Base-by-base conservation (phyloP, 2,888 invertebrate species). In the Tachina fera region DNA sequence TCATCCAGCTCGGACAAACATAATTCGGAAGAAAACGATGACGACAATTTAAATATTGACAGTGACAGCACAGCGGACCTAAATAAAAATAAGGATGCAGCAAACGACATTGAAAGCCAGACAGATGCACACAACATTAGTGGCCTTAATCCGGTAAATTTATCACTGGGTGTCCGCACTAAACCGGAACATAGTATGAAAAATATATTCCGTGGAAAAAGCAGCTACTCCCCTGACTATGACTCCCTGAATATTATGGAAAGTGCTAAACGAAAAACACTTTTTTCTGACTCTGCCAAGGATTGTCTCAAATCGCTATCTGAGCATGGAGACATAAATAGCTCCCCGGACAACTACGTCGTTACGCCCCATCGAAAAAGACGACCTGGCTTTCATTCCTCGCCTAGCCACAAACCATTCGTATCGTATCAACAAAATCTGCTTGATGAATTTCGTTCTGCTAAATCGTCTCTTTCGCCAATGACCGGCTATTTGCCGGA, bases 361-460 rank as follows among this genome's bases (percentile, higher is more conserved):
- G 97, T 97, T 31, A 97, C 97, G 47, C 97, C 97, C 13, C 97
- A 97, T 93, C 94, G 97, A 89, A 97, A 97, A 93, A 94, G 97
- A 91, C 94, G 97, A 91, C 97, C 97, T 1, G 97, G 97, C 71
- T 97, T 97, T 90, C 97, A 97, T 91, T 97, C 97, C 90, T 96
- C 97, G 49, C 97, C 97, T 22, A 96, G 96, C 87, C 97, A 97
- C 91, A 96, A 97, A 86, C 96, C 97, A 53, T 97, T 97, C 90
- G 96, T 97, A 87, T 96, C 97, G 83, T 97, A 96, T 91, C 95
- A 95, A 88, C 96, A 96, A 77, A 96, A 96, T 88, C 95, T 96
- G 90, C 94, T 96, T 88, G 96, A 96, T 91, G 96, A 96, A 90
- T 94, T 95, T 90, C 94, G 96, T 88, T 95, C 95, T 89, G 94